Percentiles rank a stretch among this genome's conserved stretches.
phyloP scores from a whole-genome alignment of 2,888 invertebrate species.

The Copidosoma aretas region DNA sequence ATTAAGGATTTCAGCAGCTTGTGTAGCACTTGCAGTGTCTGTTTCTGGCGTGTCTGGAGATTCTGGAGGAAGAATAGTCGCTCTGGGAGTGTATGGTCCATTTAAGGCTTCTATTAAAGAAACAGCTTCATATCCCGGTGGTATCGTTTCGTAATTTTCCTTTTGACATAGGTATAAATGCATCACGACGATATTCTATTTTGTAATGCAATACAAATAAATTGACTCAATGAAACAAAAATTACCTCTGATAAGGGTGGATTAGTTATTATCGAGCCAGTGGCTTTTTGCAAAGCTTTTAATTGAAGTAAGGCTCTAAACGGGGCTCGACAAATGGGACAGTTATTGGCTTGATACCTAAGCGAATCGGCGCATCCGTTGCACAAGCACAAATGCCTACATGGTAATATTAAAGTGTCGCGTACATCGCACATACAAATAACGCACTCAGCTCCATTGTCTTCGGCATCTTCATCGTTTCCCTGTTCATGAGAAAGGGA shows the following conservation, averaged over 20 bases:
- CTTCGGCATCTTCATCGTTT: conserved; percentile 88
- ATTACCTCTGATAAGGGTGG: conserved; percentile 71
- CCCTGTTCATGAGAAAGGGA: conserved; percentile 55
- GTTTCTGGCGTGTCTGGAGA: conserved; percentile 69
- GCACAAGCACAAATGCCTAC: conserved; percentile 95
- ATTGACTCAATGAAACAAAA: too few species aligned
- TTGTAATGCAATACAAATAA: conserved; percentile 41
- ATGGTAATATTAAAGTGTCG: conserved; percentile 96
- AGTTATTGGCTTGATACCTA: conserved; percentile 96
- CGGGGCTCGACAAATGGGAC: conserved; percentile 98
- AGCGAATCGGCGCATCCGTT: conserved; percentile 97
- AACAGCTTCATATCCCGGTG: conserved; percentile 91
- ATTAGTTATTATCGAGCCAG: conserved; percentile 64
- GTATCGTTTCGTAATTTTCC: conserved; percentile 84
- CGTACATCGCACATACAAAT: conserved; percentile 99
- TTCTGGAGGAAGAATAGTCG: conserved; percentile 60
- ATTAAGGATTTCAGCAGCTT: conserved; percentile 76
- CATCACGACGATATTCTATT: background rate
- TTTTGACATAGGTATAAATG: conserved; percentile 49
- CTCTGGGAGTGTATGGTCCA: conserved; percentile 77
- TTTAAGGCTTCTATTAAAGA: conserved; percentile 95
- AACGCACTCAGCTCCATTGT: conserved; percentile 96
- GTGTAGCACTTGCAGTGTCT: conserved; percentile 67
- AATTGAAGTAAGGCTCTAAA: conserved; percentile 96
- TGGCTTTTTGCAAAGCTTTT: conserved; percentile 84